A percentile compares a stretch with the other conserved stretches of the same genome.
phyloP scores from a whole-genome alignment of 2,797 vertebrate genomes.

The Eulemur mongoz region DNA sequence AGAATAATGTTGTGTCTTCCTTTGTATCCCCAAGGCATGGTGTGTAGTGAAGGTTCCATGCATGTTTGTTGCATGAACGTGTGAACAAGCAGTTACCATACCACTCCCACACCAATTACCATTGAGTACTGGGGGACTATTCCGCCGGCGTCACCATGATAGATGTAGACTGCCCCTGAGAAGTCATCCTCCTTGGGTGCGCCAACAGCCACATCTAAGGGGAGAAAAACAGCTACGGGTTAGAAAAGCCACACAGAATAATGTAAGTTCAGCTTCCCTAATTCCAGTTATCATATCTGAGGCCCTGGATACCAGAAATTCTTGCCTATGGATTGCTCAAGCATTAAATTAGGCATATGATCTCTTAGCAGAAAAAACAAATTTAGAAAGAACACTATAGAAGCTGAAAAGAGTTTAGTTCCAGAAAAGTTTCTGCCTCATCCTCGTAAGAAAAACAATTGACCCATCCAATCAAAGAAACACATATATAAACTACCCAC shows the following conservation, averaged over 20 bases:
- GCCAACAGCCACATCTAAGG: constrained; percentile 95
- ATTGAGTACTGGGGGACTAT: constrained; percentile 94
- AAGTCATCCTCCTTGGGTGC: constrained; percentile 97
- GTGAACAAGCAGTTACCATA: not conserved
- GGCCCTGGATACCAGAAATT: not conserved
- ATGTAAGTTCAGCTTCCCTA: rapidly evolving
- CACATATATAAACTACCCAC: not conserved
- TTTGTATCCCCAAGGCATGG: not conserved
- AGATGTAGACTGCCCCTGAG: constrained; percentile 94
- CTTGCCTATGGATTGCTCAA: not conserved
- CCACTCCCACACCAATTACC: constrained; percentile 84
- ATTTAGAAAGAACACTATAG: not conserved
- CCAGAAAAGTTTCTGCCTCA: not conserved
- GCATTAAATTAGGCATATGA: not conserved
- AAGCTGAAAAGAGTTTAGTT: not conserved
- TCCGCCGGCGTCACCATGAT: constrained; percentile 92
- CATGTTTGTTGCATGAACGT: not conserved
- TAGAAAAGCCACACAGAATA: not conserved
- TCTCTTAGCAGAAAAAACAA: not conserved
- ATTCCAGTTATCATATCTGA: not conserved
- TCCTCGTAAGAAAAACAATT: not conserved
- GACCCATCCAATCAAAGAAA: not conserved
- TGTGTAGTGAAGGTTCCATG: not conserved
- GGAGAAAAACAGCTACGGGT: not conserved
- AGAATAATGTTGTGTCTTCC: not conserved